Percentiles rank a stretch among this genome's conserved stretches.
These are phyloP conservation scores for Brachionus calyciflorus DNA, from an alignment of 1,140 invertebrate genomes.

Conservation along the genomic window DNA sequence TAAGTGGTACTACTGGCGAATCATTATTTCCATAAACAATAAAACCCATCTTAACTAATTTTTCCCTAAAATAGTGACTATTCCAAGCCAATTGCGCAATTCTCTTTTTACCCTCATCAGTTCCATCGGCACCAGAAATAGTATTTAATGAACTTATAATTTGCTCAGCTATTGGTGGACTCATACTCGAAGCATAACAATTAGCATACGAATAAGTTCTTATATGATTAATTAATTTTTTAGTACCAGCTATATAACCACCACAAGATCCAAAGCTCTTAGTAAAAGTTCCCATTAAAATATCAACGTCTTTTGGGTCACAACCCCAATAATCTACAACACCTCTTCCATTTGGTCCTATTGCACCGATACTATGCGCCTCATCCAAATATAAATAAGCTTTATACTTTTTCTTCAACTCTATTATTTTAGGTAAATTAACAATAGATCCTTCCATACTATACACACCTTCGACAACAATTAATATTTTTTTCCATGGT, in stretches of 20 bases:
- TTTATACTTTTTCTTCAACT: slow-evolving; percentile 86
- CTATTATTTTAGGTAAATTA: slow-evolving; percentile 80
- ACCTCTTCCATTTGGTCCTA: slow-evolving; percentile 82
- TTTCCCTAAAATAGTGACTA: slow-evolving; percentile 78
- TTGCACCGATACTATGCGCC: slow-evolving; percentile 91
- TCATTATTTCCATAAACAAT: slow-evolving; percentile 91
- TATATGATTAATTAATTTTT: slow-evolving; percentile 78
- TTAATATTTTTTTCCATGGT: slow-evolving; percentile 89
- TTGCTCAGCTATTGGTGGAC: slow-evolving; percentile 83
- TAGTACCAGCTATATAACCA: slow-evolving; percentile 90
- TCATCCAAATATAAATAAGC: slow-evolving; percentile 90
- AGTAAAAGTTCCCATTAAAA: slow-evolving; percentile 94
- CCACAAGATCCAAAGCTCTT: slow-evolving; percentile 93
- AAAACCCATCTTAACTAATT: slow-evolving; percentile 83
- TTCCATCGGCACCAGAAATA: slow-evolving; percentile 81
- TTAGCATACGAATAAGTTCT: slow-evolving; percentile 77
- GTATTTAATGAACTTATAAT: slow-evolving; percentile 82
- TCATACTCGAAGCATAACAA: slow-evolving; percentile 82
- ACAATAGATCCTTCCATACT: slow-evolving; percentile 97
- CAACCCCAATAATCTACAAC: slow-evolving; percentile 80
- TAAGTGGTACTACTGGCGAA: slow-evolving; percentile 91
- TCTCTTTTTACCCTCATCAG: slow-evolving; percentile 67
- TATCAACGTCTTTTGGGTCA: slow-evolving; percentile 84
- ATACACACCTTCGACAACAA: slow-evolving; percentile 90
- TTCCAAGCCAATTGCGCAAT: slow-evolving; percentile 77